Percentiles rank a stretch among this genome's conserved stretches.
Evolutionary conservation across 1,140 invertebrate species (phyloP).

Genomic region (Palaemon carinicauda): DNA sequence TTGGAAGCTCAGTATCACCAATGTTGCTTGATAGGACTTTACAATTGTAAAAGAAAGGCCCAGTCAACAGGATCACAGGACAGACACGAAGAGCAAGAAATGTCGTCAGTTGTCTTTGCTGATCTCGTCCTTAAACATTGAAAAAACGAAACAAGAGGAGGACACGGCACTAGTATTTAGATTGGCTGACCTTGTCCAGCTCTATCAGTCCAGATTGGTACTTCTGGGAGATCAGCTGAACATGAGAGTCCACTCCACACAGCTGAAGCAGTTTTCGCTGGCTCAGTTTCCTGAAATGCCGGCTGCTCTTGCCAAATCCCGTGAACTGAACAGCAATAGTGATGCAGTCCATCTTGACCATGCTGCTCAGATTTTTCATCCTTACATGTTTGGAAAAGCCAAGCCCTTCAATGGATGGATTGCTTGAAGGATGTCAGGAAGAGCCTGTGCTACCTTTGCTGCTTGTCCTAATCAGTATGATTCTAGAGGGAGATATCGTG

Average conservation of each 20-base stretch:
- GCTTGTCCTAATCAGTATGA: not conserved
- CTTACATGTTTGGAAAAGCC: not conserved
- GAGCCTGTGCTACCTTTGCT: not conserved
- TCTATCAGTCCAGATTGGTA: not conserved
- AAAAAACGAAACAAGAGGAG: conserved; percentile 5
- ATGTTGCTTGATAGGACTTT: no score
- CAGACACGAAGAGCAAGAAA: not conserved
- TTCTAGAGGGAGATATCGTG: not conserved
- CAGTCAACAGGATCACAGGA: not conserved
- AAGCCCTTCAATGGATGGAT: conserved; percentile 29
- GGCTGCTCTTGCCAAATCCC: not conserved
- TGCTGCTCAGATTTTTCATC: no score
- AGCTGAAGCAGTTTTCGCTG: not conserved
- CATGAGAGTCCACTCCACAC: not conserved
- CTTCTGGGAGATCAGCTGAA: not conserved
- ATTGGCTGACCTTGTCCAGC: not conserved
- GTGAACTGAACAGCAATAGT: conserved; percentile 4
- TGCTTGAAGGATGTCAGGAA: no score
- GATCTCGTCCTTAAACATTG: conserved; percentile 12
- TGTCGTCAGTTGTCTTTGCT: not conserved
- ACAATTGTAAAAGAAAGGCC: no score
- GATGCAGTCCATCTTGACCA: conserved; percentile 30
- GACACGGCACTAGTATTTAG: not conserved
- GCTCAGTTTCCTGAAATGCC: not conserved
- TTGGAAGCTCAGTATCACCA: no score